Evolutionary conservation across 1,140 invertebrate species (phyloP).

Genomic region (Drosophila orena): DNA sequence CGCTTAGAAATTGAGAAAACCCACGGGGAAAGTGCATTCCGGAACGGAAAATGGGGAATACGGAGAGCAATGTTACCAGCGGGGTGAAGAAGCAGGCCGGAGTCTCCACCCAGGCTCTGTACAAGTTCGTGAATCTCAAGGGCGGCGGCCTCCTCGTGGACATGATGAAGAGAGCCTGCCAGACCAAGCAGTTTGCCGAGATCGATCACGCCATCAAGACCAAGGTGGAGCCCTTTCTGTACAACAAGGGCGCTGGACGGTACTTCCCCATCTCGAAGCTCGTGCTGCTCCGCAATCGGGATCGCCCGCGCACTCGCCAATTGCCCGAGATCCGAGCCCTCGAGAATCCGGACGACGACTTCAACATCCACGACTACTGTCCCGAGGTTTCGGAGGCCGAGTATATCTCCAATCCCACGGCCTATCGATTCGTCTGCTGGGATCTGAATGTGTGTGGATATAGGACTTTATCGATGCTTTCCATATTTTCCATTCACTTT

Average conservation of each 20-base stretch:
- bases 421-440: constrained; percentile 96
- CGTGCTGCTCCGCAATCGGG: constrained; percentile 94
- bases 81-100: constrained; percentile 96
- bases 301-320: constrained; percentile 92
- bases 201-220: constrained; percentile 95
- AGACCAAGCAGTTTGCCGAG: constrained; percentile 95
- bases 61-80: constrained; percentile 95
- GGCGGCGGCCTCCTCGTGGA: constrained; percentile 96
- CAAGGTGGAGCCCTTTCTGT: constrained; percentile 95
- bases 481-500: no score
- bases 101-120: constrained; percentile 91
- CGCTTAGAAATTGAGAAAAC: constrained; percentile 10
- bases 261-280: constrained; percentile 95
- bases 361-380: constrained; percentile 91
- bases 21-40: constrained; percentile 7
- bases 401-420: constrained; percentile 86
- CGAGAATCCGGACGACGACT: constrained; percentile 93
- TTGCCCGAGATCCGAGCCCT: constrained; percentile 90
- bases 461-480: no score
- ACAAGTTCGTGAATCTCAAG: constrained; percentile 94
- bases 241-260: constrained; percentile 95
- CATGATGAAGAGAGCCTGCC: constrained; percentile 95
- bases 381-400: constrained; percentile 86
- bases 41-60: constrained; percentile 92
- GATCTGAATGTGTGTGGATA: constrained; percentile 88